Evolutionary conservation across 2,113 vertebrate genomes (phyloP), one percentile per base, ranked within the genome.

Genomic region (Tapirus terrestris): DNA sequence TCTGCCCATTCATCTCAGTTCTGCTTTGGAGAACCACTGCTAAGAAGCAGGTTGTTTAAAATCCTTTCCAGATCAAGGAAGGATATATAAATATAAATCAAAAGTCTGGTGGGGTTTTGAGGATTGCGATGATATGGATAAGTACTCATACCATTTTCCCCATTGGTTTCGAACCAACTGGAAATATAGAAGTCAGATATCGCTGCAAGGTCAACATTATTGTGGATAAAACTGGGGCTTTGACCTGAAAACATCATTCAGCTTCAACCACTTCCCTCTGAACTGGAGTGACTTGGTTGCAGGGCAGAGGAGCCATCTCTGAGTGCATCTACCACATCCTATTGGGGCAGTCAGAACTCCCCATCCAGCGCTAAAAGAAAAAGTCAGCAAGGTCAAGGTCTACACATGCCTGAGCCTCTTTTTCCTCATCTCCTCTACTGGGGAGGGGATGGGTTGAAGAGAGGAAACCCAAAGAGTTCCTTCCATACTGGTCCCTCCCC

Each of bases 11-110:
- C 43, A 76, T 63, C 63, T 96, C 14, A 48, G 53, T 73, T 94
- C 70, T 88, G 25, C 39, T 29, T 93, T 82, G 18, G 36, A 68
- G 48, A 89, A 89, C 25, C 21, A 75, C 48, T 80, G 16, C 8
- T 91, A 73, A 92, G 51, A 96, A 84, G 31, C 25, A 60, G 33
- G 11, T 85, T 94, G 31, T 70, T 97, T 56, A 76, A 93, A 84
- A 91, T 14, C 14, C 29, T 96, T 94, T 85, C 13, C 12, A 27
- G n/a, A 60, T 90, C 43, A 88, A 89, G 45, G 25, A 80, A 85
- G 39, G 51, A 56, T 31, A 5, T 45, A 48, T 43, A 65, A 25
- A 76, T 85, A 58, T 53, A 83, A 90, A 29, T 56, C 33, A 48
- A 36, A 89, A 61, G 29, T 94, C 68, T 48, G n/a, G 65, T 65